Base-by-base conservation (phyloP, 2,113 vertebrate genomes). In the Corythornis cristatus region DNA sequence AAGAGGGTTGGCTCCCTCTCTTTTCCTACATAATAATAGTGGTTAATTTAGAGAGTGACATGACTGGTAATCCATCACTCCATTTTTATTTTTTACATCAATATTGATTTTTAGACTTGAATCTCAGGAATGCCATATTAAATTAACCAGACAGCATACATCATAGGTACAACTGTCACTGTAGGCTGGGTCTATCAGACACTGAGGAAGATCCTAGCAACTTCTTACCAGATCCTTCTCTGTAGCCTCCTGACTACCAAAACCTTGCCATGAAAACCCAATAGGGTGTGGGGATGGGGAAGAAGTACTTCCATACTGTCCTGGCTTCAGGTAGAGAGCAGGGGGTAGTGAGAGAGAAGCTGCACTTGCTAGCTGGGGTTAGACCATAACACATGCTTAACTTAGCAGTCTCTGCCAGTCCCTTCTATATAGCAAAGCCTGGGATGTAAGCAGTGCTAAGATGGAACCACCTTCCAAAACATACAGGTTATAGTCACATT, bases 201-300 rank as follows among this genome's bases (percentile, higher is more conserved):
- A 54, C 1, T 4, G 57, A 4, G 21, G 9, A 73, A 48, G 11
- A 8, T 48, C 68, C 40, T 16, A 10, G 54, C 11, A 86, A 13
- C 20, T 74, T 42, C 10, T 42, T 29, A n/a, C 14, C 56, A 42
- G 62, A 61, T 25, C 4, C 33, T 80, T 6, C 13, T 7, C 21
- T 29, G 12, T 9, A 70, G 43, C 25, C 3, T 19, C 12, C 23
- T 11, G 1, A 2, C 26, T 62, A 37, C 18, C 31, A 40, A 81
- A 65, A 46, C 20, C n/a, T 58, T 25, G 16, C 26, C 61, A 56
- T 1, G 4, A 15, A 56, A 61, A 26, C 6, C 26, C 19, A 70
- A 45, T 25, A 22, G 0, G 3, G 3, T 15, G 3, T 1, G 5
- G 6, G 7, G 5, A 5, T 25, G 9, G 6, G 25, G 12, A 29